Evolutionary conservation across 2,888 invertebrate genomes (phyloP).

Genomic region (Eudasyphora cyanicolor): DNA sequence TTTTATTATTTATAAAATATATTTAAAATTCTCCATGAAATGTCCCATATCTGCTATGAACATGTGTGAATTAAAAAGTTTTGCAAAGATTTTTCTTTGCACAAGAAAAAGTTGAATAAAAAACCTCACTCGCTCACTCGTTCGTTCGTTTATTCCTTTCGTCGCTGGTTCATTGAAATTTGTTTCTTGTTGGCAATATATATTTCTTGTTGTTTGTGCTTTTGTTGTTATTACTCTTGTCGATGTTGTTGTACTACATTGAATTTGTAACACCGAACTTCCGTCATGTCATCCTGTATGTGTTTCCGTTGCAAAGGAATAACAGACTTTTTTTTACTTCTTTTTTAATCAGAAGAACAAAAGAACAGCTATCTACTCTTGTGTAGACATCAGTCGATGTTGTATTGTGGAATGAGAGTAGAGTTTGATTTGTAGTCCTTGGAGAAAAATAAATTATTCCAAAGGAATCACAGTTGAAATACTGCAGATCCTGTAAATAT

Average conservation of each 20-base stretch:
- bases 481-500: too few relatives aligned
- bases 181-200: too few relatives aligned
- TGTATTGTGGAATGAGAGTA: background rate
- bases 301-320: conserved; percentile 49
- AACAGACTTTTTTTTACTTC: background rate
- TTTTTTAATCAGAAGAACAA: background rate
- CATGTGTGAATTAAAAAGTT: background rate
- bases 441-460: too few relatives aligned
- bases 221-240: background rate
- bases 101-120: too few relatives aligned
- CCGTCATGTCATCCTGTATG: conserved; percentile 55
- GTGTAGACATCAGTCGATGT: background rate
- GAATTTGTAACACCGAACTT: conserved; percentile 58
- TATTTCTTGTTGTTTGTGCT: background rate
- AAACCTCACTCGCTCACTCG: background rate
- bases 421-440: too few relatives aligned
- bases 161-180: background rate
- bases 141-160: background rate
- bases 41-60: background rate
- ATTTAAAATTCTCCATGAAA: too few relatives aligned
- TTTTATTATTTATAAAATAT: too few relatives aligned
- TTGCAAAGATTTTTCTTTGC: background rate
- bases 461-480: too few relatives aligned
- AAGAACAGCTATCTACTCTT: background rate
- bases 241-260: conserved; percentile 12